Percentiles rank a stretch among this genome's conserved stretches.
Evolutionary conservation across 2,113 vertebrate species (phyloP).

Genomic region (Cheilinus undulatus): DNA sequence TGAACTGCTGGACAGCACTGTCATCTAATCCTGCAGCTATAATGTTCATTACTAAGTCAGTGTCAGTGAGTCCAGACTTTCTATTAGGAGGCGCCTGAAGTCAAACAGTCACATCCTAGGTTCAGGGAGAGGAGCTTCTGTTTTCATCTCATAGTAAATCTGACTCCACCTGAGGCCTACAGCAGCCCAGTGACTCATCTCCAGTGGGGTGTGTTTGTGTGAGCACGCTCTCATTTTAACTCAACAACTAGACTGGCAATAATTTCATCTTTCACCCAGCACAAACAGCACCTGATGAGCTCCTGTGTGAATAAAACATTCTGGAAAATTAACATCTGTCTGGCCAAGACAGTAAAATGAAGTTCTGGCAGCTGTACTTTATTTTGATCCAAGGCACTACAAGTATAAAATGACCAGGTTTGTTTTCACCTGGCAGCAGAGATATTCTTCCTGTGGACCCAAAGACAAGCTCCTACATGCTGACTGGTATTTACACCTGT

Average conservation of each 20-base stretch:
- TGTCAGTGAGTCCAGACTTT: no score
- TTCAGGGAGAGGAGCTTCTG: neutral
- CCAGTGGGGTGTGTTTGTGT: neutral
- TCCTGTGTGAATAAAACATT: neutral
- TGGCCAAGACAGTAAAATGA: neutral
- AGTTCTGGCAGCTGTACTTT: neutral
- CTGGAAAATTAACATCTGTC: neutral
- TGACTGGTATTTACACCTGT: conserved; percentile 22
- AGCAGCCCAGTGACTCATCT: conserved; percentile 40
- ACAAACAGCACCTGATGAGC: conserved; percentile 1
- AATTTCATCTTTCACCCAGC: conserved; percentile 2
- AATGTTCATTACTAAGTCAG: no score
- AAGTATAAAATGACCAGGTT: neutral
- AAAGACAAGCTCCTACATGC: conserved; percentile 22
- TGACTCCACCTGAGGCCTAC: conserved; percentile 25
- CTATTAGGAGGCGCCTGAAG: neutral
- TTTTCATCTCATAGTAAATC: neutral
- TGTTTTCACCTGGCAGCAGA: neutral
- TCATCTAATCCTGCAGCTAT: no score
- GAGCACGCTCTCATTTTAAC: neutral
- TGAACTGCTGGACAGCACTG: no score
- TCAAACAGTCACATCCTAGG: neutral
- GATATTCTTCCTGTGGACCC: neutral
- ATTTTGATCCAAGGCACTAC: neutral
- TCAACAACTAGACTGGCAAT: conserved; percentile 1